These are phyloP conservation scores for Mythimna ferrago DNA, from an alignment of 2,888 invertebrate genomes.

Conservation along the genomic window DNA sequence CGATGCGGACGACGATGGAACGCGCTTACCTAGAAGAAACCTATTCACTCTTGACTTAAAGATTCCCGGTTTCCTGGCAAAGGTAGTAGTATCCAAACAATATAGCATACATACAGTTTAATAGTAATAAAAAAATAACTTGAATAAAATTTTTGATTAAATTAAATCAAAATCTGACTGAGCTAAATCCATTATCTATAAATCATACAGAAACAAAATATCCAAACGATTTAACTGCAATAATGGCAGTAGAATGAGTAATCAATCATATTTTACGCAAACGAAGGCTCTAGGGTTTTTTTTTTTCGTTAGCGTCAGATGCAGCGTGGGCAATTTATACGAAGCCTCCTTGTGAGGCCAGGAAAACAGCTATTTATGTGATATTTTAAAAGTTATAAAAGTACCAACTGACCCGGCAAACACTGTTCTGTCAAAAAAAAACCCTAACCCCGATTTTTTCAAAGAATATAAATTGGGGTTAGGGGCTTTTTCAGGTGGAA, in stretches of 20 bases:
- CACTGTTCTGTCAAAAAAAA: no score
- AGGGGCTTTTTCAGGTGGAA: no score
- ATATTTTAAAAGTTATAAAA: not conserved
- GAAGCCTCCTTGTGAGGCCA: conserved; percentile 57
- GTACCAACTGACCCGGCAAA: no score
- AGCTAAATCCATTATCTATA: not conserved
- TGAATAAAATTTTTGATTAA: not conserved
- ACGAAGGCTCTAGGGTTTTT: conserved; percentile 54
- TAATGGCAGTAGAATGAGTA: conserved; percentile 44
- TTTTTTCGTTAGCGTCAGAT: conserved; percentile 69
- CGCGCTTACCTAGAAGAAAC: no score
- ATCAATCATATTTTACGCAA: conserved; percentile 66
- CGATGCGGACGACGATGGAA: no score
- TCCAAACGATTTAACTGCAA: conserved; percentile 36
- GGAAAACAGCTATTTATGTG: conserved; percentile 16
- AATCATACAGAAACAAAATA: conserved; percentile 28
- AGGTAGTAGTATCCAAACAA: no score
- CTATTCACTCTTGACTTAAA: no score
- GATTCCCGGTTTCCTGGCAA: no score
- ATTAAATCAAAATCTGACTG: not conserved
- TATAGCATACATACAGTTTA: no score
- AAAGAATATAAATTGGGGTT: no score
- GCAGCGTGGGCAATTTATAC: conserved; percentile 71
- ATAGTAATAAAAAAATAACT: no score
- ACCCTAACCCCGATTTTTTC: no score